Base-by-base conservation (phyloP, 2,113 vertebrate species). In the Camelus dromedarius region DNA sequence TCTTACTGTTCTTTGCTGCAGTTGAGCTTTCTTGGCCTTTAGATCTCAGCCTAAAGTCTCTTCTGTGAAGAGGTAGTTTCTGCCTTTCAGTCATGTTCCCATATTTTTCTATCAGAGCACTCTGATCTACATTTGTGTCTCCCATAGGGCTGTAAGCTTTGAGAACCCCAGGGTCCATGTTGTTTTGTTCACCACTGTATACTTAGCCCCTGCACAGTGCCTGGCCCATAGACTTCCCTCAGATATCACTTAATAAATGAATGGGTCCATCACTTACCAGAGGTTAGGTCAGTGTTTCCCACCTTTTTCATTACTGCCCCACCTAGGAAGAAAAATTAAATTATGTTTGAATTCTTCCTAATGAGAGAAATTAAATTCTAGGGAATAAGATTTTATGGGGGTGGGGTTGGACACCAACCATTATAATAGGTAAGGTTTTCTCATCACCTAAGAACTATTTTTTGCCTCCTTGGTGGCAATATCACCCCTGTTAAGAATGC, bases 281-380 rank as follows among this genome's bases (percentile, higher is more conserved):
- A 67, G 50, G 32, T 70, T 86, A 87, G 54, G 42, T 46, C 58
- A 81, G 46, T n/a, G 16, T 86, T 95, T 70, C 48, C 77, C 15
- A 58, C 62, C 54, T n/a, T 16, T 0, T 0, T 0, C 6, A 52
- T 60, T 88, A 67, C 84, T 91, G 8, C 2, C 26, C 9, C 16
- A 72, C 32, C 8, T 62, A 58, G 84, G 76, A 79, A 83, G 70
- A 95, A 48, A 94, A 83, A 58, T 16, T 67, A 54, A 81, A 66
- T n/a, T 38, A 42, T 81, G 88, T 80, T 85, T 48, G 72, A 92
- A 72, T 75, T 83, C n/a, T 87, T 18, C n/a, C 35, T 88, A 95
- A 75, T 28, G 13, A 62, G 60, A 97, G 66, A 62, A 88, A 72
- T 80, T 86, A 87, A 77, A 87, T 60, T 62, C 5, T 10, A 56